phyloP scores from a whole-genome alignment of 2,888 invertebrate species.

The Xylota segnis region DNA sequence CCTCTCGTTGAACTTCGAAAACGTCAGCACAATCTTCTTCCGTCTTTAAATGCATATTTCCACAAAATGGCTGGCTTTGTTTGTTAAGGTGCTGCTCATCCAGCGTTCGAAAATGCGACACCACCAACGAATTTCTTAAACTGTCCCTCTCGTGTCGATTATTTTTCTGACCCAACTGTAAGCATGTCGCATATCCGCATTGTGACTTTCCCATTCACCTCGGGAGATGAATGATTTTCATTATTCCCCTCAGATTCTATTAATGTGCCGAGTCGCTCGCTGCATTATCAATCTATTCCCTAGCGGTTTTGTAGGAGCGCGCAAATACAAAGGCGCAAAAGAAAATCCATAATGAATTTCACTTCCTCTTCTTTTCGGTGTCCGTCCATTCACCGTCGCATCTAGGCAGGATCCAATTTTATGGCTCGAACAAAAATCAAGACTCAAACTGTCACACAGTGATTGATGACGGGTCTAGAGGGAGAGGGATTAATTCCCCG shows the following conservation, averaged over 20 bases:
- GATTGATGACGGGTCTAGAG: conserved; percentile 66
- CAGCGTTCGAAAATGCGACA: too few relatives aligned
- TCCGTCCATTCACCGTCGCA: conserved; percentile 12
- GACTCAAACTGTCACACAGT: conserved; percentile 53
- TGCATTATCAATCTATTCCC: conserved; percentile 55
- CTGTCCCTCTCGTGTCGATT: conserved; percentile 17
- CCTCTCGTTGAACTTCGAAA: too few relatives aligned
- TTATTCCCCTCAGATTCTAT: conserved; percentile 32
- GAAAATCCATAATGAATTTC: conserved; percentile 42
- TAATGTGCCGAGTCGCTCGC: conserved; percentile 15
- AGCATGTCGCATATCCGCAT: conserved; percentile 44
- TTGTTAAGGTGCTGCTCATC: too few relatives aligned
- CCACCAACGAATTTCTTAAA: not conserved
- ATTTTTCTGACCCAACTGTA: conserved; percentile 53
- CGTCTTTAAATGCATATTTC: too few relatives aligned
- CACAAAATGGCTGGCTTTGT: too few relatives aligned
- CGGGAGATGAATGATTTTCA: conserved; percentile 59
- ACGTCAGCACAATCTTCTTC: too few relatives aligned
- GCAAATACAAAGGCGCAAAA: not conserved
- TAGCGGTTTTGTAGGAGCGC: conserved; percentile 25
- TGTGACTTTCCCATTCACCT: conserved; percentile 59
- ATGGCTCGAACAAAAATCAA: conserved; percentile 42
- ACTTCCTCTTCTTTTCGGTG: conserved; percentile 42
- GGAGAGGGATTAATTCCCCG: conserved; percentile 63
- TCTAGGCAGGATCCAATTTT: conserved; percentile 60